Base-by-base conservation (phyloP, 2,888 invertebrate genomes). In the Agriopis aurantiaria region DNA sequence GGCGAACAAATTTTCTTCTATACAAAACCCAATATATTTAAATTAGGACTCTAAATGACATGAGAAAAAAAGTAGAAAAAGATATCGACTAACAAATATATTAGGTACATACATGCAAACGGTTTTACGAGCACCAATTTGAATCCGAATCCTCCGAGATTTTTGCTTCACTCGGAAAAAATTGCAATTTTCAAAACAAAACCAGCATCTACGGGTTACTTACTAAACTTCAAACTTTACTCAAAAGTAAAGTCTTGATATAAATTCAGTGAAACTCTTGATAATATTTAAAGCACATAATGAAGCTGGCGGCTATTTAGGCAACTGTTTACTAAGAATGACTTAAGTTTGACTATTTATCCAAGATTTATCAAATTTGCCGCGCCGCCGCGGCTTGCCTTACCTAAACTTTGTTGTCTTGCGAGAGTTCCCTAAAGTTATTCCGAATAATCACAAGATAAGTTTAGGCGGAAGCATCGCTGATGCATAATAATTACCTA, bases 281-380 rank as follows among this genome's bases (percentile, higher is more conserved):
- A 43, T 57, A 46, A 62, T 62, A 52, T 62, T 52, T 62, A 60
- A 65, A 56, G 60, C 48, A 67, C 46, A 61, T 53, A 71, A 64
- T 45, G 59, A 63, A 67, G 49, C 67, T 65, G 69, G 69, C 60
- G 62, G 61, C 69, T 71, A 66, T 62, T 71, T 66, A 62, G 51
- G 72, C 69, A 60, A 75, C 57, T 74, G 72, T 72, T 75, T 74
- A 70, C 75, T 57, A 53, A 73, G 68, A 76, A 64, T 79, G 61
- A 78, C 77, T 76, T 73, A 77, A 76, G 69, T 76, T 73, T 69
- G 78, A 72, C 72, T 76, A 74, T 71, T 74, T 73, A 65, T 55
- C 64, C 72, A 75, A 70, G 75, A 78, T 74, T 78, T 78, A 77
- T 75, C 75, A 75, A 73, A 68, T 75, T 75, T 69, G 51, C 41